Base-by-base conservation (phyloP, 2,888 invertebrate genomes). In the Papilio gigon region DNA sequence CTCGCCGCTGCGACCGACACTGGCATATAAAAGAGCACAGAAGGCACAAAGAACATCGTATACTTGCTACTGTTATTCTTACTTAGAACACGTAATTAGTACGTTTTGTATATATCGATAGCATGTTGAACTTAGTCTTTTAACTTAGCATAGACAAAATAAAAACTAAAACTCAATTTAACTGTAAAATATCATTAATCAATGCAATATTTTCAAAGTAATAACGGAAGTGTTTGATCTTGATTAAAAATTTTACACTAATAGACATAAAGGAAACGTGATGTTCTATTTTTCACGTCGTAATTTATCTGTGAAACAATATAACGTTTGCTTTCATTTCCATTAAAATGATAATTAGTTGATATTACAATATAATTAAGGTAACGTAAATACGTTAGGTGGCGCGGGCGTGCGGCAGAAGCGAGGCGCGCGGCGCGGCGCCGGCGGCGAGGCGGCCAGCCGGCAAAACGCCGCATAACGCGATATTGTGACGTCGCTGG, bases 381-480 rank as follows among this genome's bases (percentile, higher is more conserved):
- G 27, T 27, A 53, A n/a, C 8, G 53, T 53, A 53, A 53, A 53
- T 53, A 53, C 27, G 1, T 25, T 53, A 27, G 27, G 14, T n/a
- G 53, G 0, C 6, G n/a, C 25, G n/a, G 40, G n/a, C 4, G 27
- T 50, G 8, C 53, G 25, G 53, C 27, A 56, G 27, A 50, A 50
- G 50, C 50, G 27, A 63, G 58, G 61, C 37, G 44, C 47, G 50
- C 27, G n/a, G 35, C 64, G 44, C 58, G 63, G 20, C 62, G 83
- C 83, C 80, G 69, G 81, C 75, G 77, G 80, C 77, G 71, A 76
- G 61, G 83, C 85, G 80, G 68, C 75, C 78, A 76, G 72, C 80
- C 85, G 85, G 86, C 83, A 90, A 91, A 90, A 88, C 84, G 89
- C 80, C 77, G 81, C 83, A 84, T 90, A 90, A 91, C 89, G 74